A percentile compares a stretch with the other conserved stretches of the same genome.
phyloP scores from a whole-genome alignment of 2,113 vertebrate genomes.

The Lutjanus erythropterus region DNA sequence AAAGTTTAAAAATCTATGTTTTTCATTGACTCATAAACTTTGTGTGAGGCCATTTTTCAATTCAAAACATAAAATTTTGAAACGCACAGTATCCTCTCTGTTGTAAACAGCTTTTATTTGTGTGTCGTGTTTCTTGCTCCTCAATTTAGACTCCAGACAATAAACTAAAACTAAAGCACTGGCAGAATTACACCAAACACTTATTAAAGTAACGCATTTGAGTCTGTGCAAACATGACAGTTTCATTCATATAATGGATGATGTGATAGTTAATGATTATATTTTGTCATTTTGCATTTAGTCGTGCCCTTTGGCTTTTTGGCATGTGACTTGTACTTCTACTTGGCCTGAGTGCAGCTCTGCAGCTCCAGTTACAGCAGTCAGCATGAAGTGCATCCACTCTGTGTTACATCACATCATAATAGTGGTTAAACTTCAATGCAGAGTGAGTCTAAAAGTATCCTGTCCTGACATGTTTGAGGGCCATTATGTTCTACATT shows the following conservation, averaged over 20 bases:
- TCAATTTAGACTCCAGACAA: background rate
- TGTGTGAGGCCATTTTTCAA: background rate
- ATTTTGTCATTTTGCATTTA: background rate
- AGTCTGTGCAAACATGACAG: background rate
- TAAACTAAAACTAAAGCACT: background rate
- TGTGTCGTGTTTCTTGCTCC: background rate
- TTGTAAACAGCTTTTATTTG: background rate
- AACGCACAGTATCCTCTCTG: background rate
- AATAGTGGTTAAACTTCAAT: background rate
- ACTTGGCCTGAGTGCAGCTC: background rate
- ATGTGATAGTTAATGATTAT: no score
- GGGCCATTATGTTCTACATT: no score
- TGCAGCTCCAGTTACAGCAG: slow-evolving; percentile 10
- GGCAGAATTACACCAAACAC: background rate
- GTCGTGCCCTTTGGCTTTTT: background rate
- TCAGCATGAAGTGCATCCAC: no score
- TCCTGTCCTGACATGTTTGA: background rate
- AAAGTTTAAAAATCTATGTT: no score
- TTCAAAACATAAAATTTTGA: no score
- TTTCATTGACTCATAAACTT: background rate
- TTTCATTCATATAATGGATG: background rate
- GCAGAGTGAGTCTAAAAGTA: no score
- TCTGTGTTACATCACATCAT: background rate
- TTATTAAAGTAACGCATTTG: background rate
- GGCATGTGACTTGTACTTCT: background rate